A percentile compares a stretch with the other conserved stretches of the same genome.
Conservation (phyloP, 2,797 vertebrate genomes). For the Myoxocephalus aenaeus region DNA sequence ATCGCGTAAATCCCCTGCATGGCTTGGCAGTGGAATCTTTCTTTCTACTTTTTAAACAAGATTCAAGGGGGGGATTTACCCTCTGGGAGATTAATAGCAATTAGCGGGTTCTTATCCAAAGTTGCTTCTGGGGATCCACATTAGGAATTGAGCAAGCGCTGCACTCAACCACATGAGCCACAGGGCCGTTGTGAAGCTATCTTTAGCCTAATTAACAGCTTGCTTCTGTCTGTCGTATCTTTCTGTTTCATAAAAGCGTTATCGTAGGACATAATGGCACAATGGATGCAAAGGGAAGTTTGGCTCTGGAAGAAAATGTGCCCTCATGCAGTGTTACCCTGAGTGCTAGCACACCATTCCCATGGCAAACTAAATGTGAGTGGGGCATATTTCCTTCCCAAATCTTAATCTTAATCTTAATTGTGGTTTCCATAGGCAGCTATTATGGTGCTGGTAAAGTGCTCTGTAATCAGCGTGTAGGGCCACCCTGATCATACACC, state of each 20-base stretch:
- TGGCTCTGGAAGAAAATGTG: slow-evolving; percentile 29
- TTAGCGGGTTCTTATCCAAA: slow-evolving; percentile 56
- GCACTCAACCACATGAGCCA: neutral
- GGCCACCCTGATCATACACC: slow-evolving; percentile 72
- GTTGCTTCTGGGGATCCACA: slow-evolving; percentile 40
- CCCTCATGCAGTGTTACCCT: slow-evolving; percentile 33
- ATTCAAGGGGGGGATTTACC: slow-evolving; percentile 27
- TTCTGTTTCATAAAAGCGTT: slow-evolving; percentile 28
- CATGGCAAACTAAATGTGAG: slow-evolving; percentile 64
- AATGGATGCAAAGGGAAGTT: slow-evolving; percentile 37
- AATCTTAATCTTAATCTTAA: slow-evolving; percentile 74
- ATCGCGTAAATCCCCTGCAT: slow-evolving; percentile 36
- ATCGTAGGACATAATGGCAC: slow-evolving; percentile 19
- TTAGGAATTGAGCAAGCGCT: slow-evolving; percentile 9
- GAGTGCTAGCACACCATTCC: slow-evolving; percentile 47
- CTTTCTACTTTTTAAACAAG: slow-evolving; percentile 46
- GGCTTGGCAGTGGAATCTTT: slow-evolving; percentile 13
- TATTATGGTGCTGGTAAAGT: slow-evolving; percentile 73
- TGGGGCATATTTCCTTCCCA: slow-evolving; percentile 57
- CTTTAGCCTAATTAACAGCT: slow-evolving; percentile 48
- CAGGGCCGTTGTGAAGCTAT: slow-evolving; percentile 18
- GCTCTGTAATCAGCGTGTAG: slow-evolving; percentile 74
- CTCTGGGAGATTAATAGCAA: slow-evolving; percentile 47
- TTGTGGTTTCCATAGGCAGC: slow-evolving; percentile 76
- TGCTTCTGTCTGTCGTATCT: slow-evolving; percentile 18